Conservation (phyloP, 2,797 vertebrate species). For the Heterohyrax brucei region DNA sequence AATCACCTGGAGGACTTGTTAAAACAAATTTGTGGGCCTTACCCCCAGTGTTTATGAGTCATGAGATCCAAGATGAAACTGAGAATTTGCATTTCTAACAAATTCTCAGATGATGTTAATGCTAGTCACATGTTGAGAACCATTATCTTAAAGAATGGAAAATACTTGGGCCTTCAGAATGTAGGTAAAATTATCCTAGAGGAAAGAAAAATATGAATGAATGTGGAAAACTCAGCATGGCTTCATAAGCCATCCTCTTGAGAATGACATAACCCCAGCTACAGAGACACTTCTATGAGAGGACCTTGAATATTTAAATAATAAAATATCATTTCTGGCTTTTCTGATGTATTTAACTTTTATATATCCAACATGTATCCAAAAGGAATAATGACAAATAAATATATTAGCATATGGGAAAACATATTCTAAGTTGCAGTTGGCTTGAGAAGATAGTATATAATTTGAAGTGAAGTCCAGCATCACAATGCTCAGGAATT, state of each 20-base stretch:
- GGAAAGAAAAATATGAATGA: not conserved
- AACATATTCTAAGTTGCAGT: not conserved
- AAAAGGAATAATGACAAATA: not conserved
- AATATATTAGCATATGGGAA: not conserved
- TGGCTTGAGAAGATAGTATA: conserved; percentile 23
- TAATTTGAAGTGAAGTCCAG: not conserved
- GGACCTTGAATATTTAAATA: conserved; percentile 1
- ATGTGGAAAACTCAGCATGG: not conserved
- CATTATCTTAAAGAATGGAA: not conserved
- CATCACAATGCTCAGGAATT: not conserved
- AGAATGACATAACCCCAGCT: not conserved
- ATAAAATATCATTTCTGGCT: not conserved
- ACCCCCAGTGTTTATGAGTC: not conserved
- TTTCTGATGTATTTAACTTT: conserved; percentile 40
- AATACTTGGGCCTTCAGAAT: not conserved
- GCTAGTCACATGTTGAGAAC: conserved; percentile 15
- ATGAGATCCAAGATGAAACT: not conserved
- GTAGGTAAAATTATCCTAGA: not conserved
- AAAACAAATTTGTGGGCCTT: not conserved
- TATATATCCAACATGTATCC: not conserved
- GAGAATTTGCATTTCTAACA: conserved; percentile 7
- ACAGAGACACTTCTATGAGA: not conserved
- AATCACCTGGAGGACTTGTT: not conserved
- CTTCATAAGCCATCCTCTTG: conserved; percentile 19
- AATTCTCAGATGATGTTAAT: not conserved